Evolutionary conservation across 2,113 vertebrate genomes (phyloP).

Genomic region (Rhineura floridana): DNA sequence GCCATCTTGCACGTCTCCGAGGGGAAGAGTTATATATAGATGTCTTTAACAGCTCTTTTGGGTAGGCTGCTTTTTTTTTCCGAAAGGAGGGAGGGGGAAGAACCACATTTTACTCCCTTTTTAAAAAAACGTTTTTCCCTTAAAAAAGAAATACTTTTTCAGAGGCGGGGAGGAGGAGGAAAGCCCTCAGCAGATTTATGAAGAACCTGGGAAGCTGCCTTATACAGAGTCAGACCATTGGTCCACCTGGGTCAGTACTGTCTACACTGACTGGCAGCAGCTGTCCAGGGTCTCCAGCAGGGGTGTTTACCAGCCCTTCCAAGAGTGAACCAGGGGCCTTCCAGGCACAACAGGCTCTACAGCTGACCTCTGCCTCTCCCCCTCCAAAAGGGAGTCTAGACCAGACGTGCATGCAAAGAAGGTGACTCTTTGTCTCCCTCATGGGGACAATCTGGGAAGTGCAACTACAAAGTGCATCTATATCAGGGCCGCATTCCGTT

Average conservation of each 20-base stretch:
- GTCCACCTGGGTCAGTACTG: no score
- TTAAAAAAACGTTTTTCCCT: background rate
- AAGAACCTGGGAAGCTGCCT: background rate
- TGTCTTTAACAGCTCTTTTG: slow-evolving; percentile 15
- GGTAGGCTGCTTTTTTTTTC: background rate
- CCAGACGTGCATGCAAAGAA: background rate
- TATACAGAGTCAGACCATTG: background rate
- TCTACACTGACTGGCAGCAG: background rate
- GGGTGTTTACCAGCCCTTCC: background rate
- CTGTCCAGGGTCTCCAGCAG: background rate
- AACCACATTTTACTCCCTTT: background rate
- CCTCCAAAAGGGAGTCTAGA: no score
- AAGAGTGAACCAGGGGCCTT: background rate
- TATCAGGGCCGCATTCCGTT: no score
- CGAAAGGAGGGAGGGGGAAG: background rate
- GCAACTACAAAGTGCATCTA: background rate
- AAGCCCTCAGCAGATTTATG: background rate
- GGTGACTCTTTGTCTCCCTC: background rate
- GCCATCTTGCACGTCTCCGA: background rate
- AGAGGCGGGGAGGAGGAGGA: accelerated
- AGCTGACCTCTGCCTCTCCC: no score
- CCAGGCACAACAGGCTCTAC: background rate
- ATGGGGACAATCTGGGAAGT: background rate
- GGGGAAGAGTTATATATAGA: slow-evolving; percentile 28
- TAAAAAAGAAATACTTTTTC: background rate